Conservation (phyloP, 2,113 vertebrate genomes). For the Triplophysa tibetana region DNA sequence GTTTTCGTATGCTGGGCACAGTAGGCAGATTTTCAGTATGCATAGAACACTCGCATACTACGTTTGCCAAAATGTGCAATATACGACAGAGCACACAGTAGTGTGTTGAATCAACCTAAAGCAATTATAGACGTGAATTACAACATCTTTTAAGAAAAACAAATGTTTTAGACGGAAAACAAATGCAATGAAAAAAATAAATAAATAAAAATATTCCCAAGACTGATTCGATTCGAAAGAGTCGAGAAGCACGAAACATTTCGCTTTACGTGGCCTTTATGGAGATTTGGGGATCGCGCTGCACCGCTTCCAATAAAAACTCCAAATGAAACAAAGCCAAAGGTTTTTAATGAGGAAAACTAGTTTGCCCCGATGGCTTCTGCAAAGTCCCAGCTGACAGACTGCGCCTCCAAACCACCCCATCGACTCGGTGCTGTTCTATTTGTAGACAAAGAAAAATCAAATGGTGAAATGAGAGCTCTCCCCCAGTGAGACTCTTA, state of each 20-base stretch:
- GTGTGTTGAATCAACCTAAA: no score
- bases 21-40: background rate
- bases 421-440: conserved; percentile 26
- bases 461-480: conserved; percentile 38
- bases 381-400: conserved; percentile 27
- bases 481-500: conserved; percentile 34
- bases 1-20: background rate
- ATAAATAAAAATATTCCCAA: no score
- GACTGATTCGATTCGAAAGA: background rate
- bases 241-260: background rate
- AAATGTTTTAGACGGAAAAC: no score
- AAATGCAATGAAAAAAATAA: no score
- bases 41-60: background rate
- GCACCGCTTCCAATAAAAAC: background rate
- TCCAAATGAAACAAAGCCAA: conserved; percentile 20
- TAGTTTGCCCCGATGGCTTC: conserved; percentile 26
- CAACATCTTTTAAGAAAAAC: no score
- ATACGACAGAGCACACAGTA: no score
- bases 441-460: conserved; percentile 43
- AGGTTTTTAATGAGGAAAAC: conserved; percentile 47
- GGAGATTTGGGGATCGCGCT: background rate
- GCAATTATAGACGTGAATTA: no score
- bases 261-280: background rate
- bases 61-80: background rate
- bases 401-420: conserved; percentile 19